A percentile compares a stretch with the other conserved stretches of the same genome.
These are phyloP conservation scores for Cataglyphis albicans DNA, from an alignment of 2,888 invertebrate genomes.

Conservation along the genomic window DNA sequence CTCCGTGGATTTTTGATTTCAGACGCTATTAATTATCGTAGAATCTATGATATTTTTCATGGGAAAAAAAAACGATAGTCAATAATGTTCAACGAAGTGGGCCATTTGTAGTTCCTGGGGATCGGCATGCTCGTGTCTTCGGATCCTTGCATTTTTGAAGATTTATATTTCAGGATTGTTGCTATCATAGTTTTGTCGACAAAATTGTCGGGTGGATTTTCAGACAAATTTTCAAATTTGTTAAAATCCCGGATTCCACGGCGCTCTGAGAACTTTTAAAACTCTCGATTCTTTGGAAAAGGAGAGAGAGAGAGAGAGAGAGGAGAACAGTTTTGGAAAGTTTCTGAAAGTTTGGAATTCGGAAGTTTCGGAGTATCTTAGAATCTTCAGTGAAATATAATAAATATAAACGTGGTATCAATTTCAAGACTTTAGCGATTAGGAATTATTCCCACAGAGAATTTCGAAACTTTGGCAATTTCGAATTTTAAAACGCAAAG, in stretches of 20 bases:
- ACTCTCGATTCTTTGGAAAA: background rate
- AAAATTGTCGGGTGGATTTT: background rate
- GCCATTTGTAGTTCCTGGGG: constrained; percentile 57
- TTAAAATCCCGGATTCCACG: background rate
- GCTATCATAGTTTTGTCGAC: constrained; percentile 37
- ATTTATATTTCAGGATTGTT: constrained; percentile 13
- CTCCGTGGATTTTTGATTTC: constrained; percentile 27
- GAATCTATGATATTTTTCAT: constrained; percentile 39
- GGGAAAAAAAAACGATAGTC: constrained; percentile 44
- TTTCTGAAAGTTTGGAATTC: background rate
- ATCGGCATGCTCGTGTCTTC: constrained; percentile 29
- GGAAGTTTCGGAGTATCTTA: background rate
- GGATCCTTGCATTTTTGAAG: constrained; percentile 43
- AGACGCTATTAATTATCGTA: constrained; percentile 28
- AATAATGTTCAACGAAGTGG: constrained; percentile 57
- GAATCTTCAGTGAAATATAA: background rate
- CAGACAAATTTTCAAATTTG: background rate
- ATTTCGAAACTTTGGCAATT: background rate
- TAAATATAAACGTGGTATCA: background rate
- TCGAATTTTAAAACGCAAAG: background rate
- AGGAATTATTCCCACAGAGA: background rate
- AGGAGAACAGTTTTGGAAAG: background rate
- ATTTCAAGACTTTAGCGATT: background rate
- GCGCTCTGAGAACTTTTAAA: background rate
- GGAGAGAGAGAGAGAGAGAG: background rate